Evolutionary conservation across 2,113 vertebrate genomes (phyloP).

Genomic region (Puffinus mauretanicus): DNA sequence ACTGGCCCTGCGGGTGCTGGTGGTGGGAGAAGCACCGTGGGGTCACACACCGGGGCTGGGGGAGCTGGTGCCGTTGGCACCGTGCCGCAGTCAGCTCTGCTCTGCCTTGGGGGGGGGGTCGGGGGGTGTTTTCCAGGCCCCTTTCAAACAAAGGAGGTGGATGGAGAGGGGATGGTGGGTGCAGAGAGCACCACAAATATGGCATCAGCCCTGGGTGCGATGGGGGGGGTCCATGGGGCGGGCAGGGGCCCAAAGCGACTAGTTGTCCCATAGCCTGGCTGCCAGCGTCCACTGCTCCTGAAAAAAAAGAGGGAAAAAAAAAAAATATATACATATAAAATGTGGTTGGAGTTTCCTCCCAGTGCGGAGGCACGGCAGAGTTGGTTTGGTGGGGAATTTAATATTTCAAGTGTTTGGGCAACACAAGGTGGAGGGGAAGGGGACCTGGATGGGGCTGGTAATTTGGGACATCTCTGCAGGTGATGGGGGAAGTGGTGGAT

Average conservation of each 20-base stretch:
- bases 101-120: neutral
- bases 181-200: neutral
- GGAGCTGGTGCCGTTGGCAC: too few species aligned
- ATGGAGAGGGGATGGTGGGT: neutral
- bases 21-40: neutral
- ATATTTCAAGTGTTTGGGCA: neutral
- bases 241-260: too few species aligned
- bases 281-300: neutral
- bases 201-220: neutral
- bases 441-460: neutral
- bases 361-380: rapidly evolving
- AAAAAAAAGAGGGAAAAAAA: neutral
- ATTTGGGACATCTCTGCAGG: neutral
- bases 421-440: neutral
- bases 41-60: neutral
- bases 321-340: neutral
- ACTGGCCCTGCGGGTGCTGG: neutral
- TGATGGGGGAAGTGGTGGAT: neutral
- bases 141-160: neutral
- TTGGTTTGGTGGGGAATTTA: neutral
- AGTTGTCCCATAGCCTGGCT: neutral
- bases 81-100: neutral
- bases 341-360: neutral
- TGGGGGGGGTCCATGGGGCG: rapidly evolving
- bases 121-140: neutral